A percentile compares a stretch with the other conserved stretches of the same genome.
Conservation (phyloP, 2,888 invertebrate species). For the Blastobasis adustella region DNA sequence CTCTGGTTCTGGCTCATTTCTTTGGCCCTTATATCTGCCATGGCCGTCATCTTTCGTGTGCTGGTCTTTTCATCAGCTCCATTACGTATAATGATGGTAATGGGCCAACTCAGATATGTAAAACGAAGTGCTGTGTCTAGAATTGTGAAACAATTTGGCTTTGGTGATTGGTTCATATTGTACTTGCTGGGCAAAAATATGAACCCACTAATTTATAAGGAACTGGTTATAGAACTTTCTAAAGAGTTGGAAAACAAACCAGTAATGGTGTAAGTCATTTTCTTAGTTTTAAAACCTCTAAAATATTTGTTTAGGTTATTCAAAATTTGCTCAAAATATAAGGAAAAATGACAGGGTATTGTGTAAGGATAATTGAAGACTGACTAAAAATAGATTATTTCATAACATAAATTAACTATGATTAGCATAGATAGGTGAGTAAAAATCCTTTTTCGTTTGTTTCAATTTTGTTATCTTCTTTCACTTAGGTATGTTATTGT, state of each 20-base stretch:
- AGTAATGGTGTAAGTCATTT: conserved; percentile 33
- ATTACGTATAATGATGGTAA: conserved; percentile 76
- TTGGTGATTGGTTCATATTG: conserved; percentile 86
- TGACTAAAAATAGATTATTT: too few relatives aligned
- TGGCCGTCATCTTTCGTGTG: conserved; percentile 80
- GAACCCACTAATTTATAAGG: conserved; percentile 79
- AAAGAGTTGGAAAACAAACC: conserved; percentile 48
- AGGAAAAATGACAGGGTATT: too few relatives aligned
- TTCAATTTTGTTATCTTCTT: too few relatives aligned
- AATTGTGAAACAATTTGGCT: conserved; percentile 70
- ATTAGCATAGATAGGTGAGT: too few relatives aligned
- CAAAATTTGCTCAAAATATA: too few relatives aligned
- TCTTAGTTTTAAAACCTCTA: not conserved
- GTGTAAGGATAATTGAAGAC: too few relatives aligned
- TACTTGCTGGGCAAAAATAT: conserved; percentile 85
- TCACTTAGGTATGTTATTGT: too few relatives aligned
- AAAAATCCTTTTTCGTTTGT: too few relatives aligned
- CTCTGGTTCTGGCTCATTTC: conserved; percentile 84
- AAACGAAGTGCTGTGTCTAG: conserved; percentile 66
- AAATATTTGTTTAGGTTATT: too few relatives aligned
- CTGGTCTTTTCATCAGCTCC: conserved; percentile 71
- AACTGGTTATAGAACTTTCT: conserved; percentile 73
- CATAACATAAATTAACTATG: too few relatives aligned
- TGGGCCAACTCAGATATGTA: conserved; percentile 74
- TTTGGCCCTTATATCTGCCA: conserved; percentile 74